A percentile compares a stretch with the other conserved stretches of the same genome.
Evolutionary conservation across 2,113 vertebrate species (phyloP).

Genomic region (Nerophis ophidion): DNA sequence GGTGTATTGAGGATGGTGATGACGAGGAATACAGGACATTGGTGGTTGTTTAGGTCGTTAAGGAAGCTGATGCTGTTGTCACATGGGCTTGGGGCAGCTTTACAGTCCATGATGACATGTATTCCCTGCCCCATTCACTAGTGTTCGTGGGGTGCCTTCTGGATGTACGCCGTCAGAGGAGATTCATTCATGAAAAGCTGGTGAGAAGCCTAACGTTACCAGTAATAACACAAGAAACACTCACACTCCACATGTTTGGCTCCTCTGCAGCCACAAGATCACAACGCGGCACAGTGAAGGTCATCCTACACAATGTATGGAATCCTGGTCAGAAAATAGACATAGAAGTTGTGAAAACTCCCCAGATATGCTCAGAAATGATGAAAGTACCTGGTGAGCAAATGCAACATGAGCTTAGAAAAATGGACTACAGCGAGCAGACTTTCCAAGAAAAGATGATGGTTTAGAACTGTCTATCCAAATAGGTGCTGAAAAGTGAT

Average conservation of each 20-base stretch:
- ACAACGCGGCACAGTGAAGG: not conserved
- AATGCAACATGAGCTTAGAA: not conserved
- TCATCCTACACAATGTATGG: constrained; percentile 8
- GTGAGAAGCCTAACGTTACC: constrained; percentile 2
- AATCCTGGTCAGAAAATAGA: constrained; percentile 4
- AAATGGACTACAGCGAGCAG: not conserved
- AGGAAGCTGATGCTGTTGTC: too few species aligned
- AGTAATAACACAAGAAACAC: constrained; percentile 5
- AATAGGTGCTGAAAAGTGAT: too few species aligned
- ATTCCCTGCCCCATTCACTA: too few species aligned
- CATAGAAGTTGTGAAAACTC: constrained; percentile 10
- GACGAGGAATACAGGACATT: too few species aligned
- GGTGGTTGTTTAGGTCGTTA: too few species aligned
- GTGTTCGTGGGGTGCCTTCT: too few species aligned
- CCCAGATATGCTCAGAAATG: constrained; percentile 15
- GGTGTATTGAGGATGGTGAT: too few species aligned
- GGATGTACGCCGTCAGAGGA: not conserved
- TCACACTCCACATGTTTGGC: constrained; percentile 14
- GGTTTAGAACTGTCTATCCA: not conserved
- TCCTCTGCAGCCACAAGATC: not conserved
- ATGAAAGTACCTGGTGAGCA: not conserved
- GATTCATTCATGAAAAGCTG: not conserved
- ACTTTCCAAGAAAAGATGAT: not conserved
- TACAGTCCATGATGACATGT: too few species aligned
- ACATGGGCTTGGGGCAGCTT: too few species aligned